Evolutionary conservation across 2,888 invertebrate species (phyloP), one percentile per base, ranked within the genome.

Genomic region (Cataglyphis cursor): DNA sequence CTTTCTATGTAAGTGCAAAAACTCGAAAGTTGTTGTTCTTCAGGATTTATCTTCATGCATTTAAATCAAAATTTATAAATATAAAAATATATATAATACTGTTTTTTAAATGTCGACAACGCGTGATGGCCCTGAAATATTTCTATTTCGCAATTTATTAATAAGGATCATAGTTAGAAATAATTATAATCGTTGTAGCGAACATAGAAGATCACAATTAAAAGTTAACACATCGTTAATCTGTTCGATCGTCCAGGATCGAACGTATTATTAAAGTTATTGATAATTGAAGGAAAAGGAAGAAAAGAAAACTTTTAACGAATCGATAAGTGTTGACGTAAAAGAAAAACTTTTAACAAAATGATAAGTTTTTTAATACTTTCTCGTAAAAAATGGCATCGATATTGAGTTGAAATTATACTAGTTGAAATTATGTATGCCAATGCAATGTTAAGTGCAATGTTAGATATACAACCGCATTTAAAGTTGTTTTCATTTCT

Each of bases 41-140:
- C 8, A 57, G 2, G 18, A 0, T 72, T 72, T 72, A 59, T 3
- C 38, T 72, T 59, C 10, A 35, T 72, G 35, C 18, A 24, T 18
- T 70, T 38, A n/a, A 35, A 59, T 59, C 24, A 38, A 72, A 72
- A 72, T 72, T 72, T 59, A 18, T 24, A 72, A 72, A 24, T 24
- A 72, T 24, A 24, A 51, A 35, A 57, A 38, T 6, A 10, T 5
- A 57, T 6, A 10, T 10, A 57, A 72, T 72, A 38, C 21, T 35
- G n/a, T n/a, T n/a, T 51, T 51, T n/a, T 57, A 21, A 12, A 4
- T 24, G 21, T 21, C 5, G 35, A 57, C 35, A 54, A 24, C 48
- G 18, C 48, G 48, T 48, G 3, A 21, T 35, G 18, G 35, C 35
- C 15, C 35, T 57, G 35, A 70, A 35, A 70, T 21, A 21, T 59